A percentile compares a stretch with the other conserved stretches of the same genome.
Evolutionary conservation across 2,797 vertebrate genomes (phyloP).

Genomic region (Geotrypetes seraphini): DNA sequence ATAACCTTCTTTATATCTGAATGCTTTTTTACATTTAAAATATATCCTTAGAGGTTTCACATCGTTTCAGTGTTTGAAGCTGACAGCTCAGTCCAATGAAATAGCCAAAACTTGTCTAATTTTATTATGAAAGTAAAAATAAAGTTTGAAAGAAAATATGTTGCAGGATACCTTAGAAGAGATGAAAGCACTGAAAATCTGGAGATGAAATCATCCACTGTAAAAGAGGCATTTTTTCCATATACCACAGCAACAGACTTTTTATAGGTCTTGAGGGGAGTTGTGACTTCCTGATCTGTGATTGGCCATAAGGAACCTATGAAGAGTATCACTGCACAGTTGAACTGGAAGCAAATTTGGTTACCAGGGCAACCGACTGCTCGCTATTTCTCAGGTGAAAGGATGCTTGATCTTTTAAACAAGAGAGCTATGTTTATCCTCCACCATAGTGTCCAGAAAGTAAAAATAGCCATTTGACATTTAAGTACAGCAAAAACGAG

Average conservation of each 20-base stretch:
- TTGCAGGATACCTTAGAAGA: no score
- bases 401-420: constrained; percentile 41
- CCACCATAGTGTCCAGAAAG: constrained; percentile 18
- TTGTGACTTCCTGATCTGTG: constrained; percentile 6
- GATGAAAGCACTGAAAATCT: no score
- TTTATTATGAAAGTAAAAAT: no score
- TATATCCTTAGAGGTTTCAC: no score
- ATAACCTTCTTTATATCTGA: no score
- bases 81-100: no score
- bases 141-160: no score
- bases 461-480: constrained; percentile 27
- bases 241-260: constrained; percentile 32
- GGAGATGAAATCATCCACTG: no score
- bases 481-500: constrained; percentile 20
- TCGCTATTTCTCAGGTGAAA: constrained; percentile 34
- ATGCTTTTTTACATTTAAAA: no score
- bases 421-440: constrained; percentile 29
- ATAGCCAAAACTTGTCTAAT: no score
- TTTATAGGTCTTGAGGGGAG: constrained; percentile 10
- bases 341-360: constrained; percentile 28
- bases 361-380: constrained; percentile 66
- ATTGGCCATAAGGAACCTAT: constrained; percentile 18
- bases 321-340: constrained; percentile 25
- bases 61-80: no score
- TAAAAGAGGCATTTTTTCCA: constrained; percentile 12